Percentiles rank a stretch among this genome's conserved stretches.
phyloP scores from a whole-genome alignment of 2,113 vertebrate genomes.

The Charina bottae region DNA sequence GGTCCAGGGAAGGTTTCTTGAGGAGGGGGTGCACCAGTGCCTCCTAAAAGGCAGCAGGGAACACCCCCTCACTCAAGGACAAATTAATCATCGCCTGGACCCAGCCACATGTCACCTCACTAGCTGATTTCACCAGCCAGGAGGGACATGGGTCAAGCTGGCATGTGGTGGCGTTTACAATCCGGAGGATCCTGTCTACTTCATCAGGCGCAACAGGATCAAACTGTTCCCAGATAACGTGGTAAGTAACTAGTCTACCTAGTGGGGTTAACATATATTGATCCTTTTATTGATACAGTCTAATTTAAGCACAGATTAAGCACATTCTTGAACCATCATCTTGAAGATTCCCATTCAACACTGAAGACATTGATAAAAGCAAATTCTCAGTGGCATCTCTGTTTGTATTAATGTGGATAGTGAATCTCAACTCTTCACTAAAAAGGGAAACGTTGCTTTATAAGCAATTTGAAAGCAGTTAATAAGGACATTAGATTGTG shows the following conservation, averaged over 20 bases:
- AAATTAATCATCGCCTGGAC: no score
- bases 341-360: conserved; percentile 6
- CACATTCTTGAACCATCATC: background rate
- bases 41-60: no score
- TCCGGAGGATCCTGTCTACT: no score
- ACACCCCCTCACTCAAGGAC: no score
- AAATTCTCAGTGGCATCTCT: conserved; percentile 9
- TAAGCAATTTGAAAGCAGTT: background rate
- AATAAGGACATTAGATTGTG: conserved; percentile 8
- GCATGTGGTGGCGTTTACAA: no score
- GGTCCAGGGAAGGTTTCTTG: no score
- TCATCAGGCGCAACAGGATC: no score
- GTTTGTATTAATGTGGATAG: background rate
- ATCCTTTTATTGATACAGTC: background rate
- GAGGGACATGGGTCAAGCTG: no score
- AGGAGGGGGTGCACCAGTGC: no score
- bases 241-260: background rate
- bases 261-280: background rate
- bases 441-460: conserved; percentile 10
- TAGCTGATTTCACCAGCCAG: no score
- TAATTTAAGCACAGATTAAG: background rate
- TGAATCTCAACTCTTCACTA: background rate
- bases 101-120: no score
- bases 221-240: no score
- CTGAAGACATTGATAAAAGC: background rate